These are phyloP conservation scores for Thereva nobilitata DNA, from an alignment of 2,888 invertebrate species.

Conservation along the genomic window DNA sequence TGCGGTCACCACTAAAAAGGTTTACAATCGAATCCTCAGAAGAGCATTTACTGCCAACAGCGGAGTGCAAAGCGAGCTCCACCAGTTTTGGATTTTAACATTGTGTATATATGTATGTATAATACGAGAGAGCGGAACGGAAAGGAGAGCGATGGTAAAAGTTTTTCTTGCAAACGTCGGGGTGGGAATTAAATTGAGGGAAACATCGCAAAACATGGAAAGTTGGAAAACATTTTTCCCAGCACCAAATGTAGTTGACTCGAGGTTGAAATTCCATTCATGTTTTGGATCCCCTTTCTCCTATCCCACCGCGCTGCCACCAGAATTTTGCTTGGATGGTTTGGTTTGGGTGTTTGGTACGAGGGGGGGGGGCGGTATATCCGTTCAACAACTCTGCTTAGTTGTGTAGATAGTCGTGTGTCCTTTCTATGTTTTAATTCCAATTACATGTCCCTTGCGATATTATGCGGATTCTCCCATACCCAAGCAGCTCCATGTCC, in stretches of 20 bases:
- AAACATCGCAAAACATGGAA: constrained; percentile 38
- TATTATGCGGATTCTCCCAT: constrained; percentile 32
- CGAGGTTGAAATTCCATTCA: constrained; percentile 29
- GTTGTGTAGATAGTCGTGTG: constrained; percentile 20
- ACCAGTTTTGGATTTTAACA: constrained; percentile 22
- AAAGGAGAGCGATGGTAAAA: constrained; percentile 22
- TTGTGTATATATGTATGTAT: neutral
- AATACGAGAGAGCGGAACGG: too few relatives aligned
- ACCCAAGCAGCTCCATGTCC: neutral
- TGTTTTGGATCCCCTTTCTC: constrained; percentile 11
- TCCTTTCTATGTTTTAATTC: constrained; percentile 37
- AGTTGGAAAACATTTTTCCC: constrained; percentile 38
- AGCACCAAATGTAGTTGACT: constrained; percentile 32
- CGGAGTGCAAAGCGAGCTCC: constrained; percentile 1
- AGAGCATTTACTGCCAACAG: constrained; percentile 23
- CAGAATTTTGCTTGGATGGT: too few relatives aligned
- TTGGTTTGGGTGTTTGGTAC: too few relatives aligned
- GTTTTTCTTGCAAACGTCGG: constrained; percentile 36
- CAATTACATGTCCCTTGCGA: constrained; percentile 37
- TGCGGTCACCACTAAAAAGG: constrained; percentile 9
- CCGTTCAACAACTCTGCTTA: constrained; percentile 1
- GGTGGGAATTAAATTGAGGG: constrained; percentile 39
- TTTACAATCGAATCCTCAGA: constrained; percentile 12
- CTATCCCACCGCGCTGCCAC: neutral
- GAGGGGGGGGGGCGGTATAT: too few relatives aligned